Evolutionary conservation across 2,797 vertebrate species (phyloP).

Genomic region (Pipistrellus kuhlii): DNA sequence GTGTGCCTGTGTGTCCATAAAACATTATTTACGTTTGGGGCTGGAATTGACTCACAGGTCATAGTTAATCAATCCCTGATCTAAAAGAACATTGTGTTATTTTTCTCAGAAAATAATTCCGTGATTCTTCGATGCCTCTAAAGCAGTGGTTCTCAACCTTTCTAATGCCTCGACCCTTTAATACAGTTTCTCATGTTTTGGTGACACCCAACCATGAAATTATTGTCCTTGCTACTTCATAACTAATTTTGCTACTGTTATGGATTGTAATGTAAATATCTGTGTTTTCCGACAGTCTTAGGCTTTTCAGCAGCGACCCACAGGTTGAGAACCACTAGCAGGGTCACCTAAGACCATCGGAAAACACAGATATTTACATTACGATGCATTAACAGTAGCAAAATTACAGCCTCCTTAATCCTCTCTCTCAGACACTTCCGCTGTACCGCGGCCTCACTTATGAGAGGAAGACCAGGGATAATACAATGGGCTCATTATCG

Average conservation of each 20-base stretch:
- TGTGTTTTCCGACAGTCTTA: no score
- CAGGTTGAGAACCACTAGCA: no score
- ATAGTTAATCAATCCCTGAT: conserved; percentile 9
- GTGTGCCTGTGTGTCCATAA: conserved; percentile 40
- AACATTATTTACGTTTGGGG: conserved; percentile 61
- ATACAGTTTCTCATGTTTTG: no score
- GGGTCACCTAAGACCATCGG: no score
- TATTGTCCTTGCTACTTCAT: no score
- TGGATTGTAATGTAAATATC: no score
- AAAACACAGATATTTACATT: no score
- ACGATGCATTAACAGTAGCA: no score
- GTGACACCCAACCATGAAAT: no score
- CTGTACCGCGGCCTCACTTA: not conserved
- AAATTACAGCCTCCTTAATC: not conserved
- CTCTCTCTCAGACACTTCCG: not conserved
- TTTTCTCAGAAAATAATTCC: conserved; percentile 70
- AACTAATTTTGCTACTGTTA: no score
- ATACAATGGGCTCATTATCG: not conserved
- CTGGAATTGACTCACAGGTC: conserved; percentile 10
- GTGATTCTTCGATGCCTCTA: conserved; percentile 37
- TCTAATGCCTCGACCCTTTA: no score
- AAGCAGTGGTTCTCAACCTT: not conserved
- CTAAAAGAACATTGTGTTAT: conserved; percentile 25
- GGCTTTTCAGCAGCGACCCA: no score
- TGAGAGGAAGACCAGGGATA: not conserved